Base-by-base conservation (phyloP, 2,888 invertebrate genomes). In the Caenorhabditis doughertyi region DNA sequence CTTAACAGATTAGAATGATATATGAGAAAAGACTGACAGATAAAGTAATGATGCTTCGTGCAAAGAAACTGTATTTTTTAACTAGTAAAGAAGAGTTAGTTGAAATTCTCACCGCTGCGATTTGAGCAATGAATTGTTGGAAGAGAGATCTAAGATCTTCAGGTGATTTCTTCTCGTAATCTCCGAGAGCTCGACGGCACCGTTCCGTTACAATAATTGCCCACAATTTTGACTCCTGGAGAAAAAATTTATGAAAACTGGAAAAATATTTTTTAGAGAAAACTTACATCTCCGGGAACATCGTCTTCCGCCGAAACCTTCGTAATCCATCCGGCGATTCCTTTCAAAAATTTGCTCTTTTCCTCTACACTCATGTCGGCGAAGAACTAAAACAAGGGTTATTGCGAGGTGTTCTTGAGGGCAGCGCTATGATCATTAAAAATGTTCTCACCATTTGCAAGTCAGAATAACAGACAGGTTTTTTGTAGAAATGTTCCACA, bases 391-490 rank as follows among this genome's bases (percentile, higher is more conserved):
- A 71, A 81, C 13, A 32, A 35, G 16, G 18, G 18, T 1, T 35
- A 13, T 27, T 39, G 23, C 23, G 1, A 21, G 3, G 1, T 9
- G 11, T 16, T 23, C 21, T 47, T 25, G 9, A 32, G n/a, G n/a
- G n/a, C n/a, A n/a, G n/a, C n/a, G n/a, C n/a, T n/a, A n/a, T n/a
- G n/a, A n/a, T n/a, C n/a, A n/a, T n/a, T n/a, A n/a, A n/a, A n/a
- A n/a, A n/a, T n/a, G n/a, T n/a, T 13, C 56, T 51, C 1, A 83
- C 83, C 68, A 79, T 64, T 58, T 74, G 56, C 25, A 83, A 49
- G 55, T 98, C 97, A 9, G 95, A 94, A 80, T 96, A 95, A 81
- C 96, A 96, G 92, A 96, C 96, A 0, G 95, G 95, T 91, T 96
- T 96, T 89, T 95, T 94, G 2, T 96, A 96, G 92, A 97, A 97